Conservation (phyloP, 2,797 vertebrate species). For the Gambelia wislizenii region DNA sequence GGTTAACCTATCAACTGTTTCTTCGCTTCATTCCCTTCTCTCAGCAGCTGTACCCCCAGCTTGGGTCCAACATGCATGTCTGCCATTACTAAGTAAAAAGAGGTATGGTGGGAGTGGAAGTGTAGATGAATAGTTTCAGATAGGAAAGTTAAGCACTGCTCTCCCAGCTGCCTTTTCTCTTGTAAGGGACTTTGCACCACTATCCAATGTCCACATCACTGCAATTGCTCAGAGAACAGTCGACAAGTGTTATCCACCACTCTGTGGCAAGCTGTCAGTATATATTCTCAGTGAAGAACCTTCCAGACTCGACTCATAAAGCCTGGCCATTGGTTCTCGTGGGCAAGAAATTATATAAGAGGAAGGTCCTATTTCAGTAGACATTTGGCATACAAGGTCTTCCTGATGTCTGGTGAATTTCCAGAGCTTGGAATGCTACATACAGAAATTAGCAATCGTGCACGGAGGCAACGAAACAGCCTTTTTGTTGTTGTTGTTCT, state of each 20-base stretch:
- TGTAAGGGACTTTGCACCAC: background rate
- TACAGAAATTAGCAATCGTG: no score
- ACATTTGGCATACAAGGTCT: background rate
- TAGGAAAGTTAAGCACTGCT: no score
- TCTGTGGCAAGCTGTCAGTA: background rate
- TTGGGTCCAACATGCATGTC: background rate
- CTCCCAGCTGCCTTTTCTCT: background rate
- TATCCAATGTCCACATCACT: background rate
- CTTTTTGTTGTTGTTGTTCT: no score
- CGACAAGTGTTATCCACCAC: background rate
- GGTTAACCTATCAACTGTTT: background rate
- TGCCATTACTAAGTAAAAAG: background rate
- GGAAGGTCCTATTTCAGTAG: background rate
- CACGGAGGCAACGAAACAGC: no score
- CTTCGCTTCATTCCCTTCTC: background rate
- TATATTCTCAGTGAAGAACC: background rate
- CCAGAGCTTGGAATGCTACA: no score
- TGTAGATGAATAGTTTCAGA: background rate
- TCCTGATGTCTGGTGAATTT: background rate
- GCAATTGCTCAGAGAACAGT: background rate
- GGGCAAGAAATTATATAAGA: background rate
- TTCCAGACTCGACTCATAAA: background rate
- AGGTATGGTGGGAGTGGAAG: background rate
- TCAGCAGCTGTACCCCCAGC: background rate
- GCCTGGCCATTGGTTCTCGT: background rate